phyloP scores from a whole-genome alignment of 2,888 invertebrate genomes.

The Spodoptera picta region DNA sequence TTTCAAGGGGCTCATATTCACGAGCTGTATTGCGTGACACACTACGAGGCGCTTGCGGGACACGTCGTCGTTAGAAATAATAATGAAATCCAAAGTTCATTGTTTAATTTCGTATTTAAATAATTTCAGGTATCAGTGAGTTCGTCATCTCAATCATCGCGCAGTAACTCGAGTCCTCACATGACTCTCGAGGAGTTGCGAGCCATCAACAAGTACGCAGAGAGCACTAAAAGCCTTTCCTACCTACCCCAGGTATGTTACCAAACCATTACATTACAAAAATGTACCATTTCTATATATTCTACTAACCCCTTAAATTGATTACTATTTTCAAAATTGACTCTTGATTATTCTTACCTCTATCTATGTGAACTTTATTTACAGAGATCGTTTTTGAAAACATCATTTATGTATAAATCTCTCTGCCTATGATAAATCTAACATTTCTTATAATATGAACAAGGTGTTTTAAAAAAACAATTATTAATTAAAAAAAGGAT shows the following conservation, averaged over 20 bases:
- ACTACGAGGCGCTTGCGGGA: too few relatives aligned
- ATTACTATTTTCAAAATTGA: slow-evolving; percentile 22
- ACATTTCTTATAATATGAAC: too few relatives aligned
- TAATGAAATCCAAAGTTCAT: too few relatives aligned
- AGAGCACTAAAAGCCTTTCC: slow-evolving; percentile 96
- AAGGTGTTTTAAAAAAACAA: too few relatives aligned
- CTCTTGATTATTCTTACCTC: slow-evolving; percentile 22
- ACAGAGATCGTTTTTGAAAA: slow-evolving; percentile 41
- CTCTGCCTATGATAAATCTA: too few relatives aligned
- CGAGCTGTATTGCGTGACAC: too few relatives aligned
- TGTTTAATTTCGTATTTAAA: too few relatives aligned
- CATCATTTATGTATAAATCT: background rate
- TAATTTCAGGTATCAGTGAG: slow-evolving; percentile 90
- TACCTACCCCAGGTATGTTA: slow-evolving; percentile 95
- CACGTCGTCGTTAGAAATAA: too few relatives aligned
- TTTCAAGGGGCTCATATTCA: too few relatives aligned
- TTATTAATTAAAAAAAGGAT: slow-evolving; percentile 21
- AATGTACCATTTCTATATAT: slow-evolving; percentile 20
- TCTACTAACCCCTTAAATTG: slow-evolving; percentile 23
- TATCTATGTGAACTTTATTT: slow-evolving; percentile 35
- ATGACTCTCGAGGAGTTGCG: slow-evolving; percentile 94
- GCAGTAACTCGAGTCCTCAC: slow-evolving; percentile 91
- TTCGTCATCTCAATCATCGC: slow-evolving; percentile 92
- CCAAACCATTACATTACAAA: slow-evolving; percentile 9
- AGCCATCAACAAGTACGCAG: slow-evolving; percentile 96